Evolutionary conservation across 1,140 invertebrate genomes (phyloP).

Genomic region (Drosophila auraria): DNA sequence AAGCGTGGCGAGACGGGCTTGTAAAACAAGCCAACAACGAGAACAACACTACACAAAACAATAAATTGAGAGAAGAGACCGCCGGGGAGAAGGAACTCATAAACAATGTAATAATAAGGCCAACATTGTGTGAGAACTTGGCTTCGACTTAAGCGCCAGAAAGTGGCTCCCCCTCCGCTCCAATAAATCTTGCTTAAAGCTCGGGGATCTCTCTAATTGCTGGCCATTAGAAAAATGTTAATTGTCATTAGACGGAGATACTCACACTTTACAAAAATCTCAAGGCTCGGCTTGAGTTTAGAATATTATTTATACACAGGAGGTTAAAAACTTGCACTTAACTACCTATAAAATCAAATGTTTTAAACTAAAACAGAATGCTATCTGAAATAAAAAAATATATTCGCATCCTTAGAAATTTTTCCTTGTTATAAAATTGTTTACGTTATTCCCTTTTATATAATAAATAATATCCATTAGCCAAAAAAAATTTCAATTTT

Average conservation of each 20-base stretch:
- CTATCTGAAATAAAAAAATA: too few relatives aligned
- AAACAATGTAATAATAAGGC: conserved; percentile 83
- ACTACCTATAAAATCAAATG: too few relatives aligned
- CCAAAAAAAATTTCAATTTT: neutral
- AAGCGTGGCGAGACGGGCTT: conserved; percentile 74
- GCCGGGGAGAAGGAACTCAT: conserved; percentile 61
- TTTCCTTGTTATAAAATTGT: too few relatives aligned
- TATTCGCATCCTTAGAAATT: too few relatives aligned
- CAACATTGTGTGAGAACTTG: conserved; percentile 58
- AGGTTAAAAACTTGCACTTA: neutral
- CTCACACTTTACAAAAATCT: neutral
- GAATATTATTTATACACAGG: neutral
- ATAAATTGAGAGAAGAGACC: conserved; percentile 64
- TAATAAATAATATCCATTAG: too few relatives aligned
- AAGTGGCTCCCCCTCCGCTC: conserved; percentile 12
- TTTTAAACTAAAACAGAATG: too few relatives aligned
- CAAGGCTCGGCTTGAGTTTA: neutral
- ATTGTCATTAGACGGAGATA: conserved; percentile 62
- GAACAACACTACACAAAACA: conserved; percentile 61
- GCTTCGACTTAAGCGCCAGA: conserved; percentile 54
- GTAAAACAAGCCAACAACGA: conserved; percentile 68
- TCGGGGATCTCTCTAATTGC: conserved; percentile 64
- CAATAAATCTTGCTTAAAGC: conserved; percentile 79
- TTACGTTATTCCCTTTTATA: too few relatives aligned
- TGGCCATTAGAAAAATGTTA: conserved; percentile 76